Evolutionary conservation across 2,888 invertebrate genomes (phyloP).

Genomic region (Mellilla xanthometata): DNA sequence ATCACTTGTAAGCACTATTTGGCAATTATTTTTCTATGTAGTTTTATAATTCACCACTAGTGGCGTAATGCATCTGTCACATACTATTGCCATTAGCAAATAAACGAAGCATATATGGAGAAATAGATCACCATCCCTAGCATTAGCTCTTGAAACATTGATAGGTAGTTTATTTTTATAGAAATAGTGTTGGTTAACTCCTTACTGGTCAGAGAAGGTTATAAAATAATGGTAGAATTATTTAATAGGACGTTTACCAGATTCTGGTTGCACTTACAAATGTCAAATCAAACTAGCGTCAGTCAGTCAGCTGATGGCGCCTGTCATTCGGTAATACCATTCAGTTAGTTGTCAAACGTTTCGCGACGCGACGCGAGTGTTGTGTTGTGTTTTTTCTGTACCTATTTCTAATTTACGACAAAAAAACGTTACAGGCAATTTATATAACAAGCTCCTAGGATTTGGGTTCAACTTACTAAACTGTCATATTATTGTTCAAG

Average conservation of each 20-base stretch:
- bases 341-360: conserved; percentile 45
- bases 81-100: too few species aligned
- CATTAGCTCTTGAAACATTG: too few species aligned
- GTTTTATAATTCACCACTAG: too few species aligned
- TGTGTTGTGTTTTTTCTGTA: conserved; percentile 16
- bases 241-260: neutral
- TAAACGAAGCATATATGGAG: too few species aligned
- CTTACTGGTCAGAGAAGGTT: too few species aligned
- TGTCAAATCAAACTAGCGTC: conserved; percentile 19
- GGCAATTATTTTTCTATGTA: too few species aligned
- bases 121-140: too few species aligned
- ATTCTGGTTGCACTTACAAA: neutral
- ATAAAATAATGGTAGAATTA: neutral
- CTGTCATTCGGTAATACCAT: neutral
- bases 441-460: neutral
- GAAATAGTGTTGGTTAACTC: too few species aligned
- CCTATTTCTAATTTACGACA: conserved; percentile 14
- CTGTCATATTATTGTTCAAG: conserved; percentile 16
- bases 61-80: too few species aligned
- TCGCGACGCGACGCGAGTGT: conserved; percentile 14
- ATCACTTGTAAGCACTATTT: too few species aligned
- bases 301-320: conserved; percentile 20
- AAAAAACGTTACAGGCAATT: neutral
- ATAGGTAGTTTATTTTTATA: too few species aligned
- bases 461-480: neutral